Percentiles rank a stretch among this genome's conserved stretches.
Evolutionary conservation across 2,888 invertebrate species (phyloP).

Genomic region (Empis livida): DNA sequence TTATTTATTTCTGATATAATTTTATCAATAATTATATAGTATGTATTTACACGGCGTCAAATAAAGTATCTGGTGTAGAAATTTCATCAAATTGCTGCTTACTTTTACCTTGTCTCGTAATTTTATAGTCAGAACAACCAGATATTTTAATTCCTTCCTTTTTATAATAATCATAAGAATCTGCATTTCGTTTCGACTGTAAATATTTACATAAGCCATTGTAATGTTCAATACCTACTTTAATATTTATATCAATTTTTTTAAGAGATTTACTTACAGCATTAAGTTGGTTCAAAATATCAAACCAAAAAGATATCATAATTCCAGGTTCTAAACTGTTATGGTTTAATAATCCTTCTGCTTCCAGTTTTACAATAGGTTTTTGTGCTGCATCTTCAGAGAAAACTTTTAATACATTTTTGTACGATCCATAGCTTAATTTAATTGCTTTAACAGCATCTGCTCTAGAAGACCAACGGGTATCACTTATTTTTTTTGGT

Average conservation of each 20-base stretch:
- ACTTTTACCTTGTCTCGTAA: neutral
- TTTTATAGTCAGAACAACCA: neutral
- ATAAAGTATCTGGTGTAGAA: neutral
- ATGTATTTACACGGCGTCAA: neutral
- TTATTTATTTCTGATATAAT: neutral
- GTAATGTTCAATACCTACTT: neutral
- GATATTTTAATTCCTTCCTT: neutral
- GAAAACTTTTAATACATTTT: no score
- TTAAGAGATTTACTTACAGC: no score
- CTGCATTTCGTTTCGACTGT: neutral
- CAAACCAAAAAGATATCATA: no score
- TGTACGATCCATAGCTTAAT: no score
- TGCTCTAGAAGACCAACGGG: conserved; percentile 5
- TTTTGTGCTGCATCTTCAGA: no score
- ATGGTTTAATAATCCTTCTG: no score
- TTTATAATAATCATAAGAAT: neutral
- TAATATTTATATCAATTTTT: no score
- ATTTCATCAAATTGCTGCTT: neutral
- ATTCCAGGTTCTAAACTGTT: no score
- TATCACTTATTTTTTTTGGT: conserved; percentile 1
- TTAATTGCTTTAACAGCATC: neutral
- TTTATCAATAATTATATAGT: neutral
- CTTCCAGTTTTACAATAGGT: no score
- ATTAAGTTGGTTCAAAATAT: no score
- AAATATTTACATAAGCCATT: neutral